phyloP scores from a whole-genome alignment of 2,797 vertebrate genomes.

The Anguilla anguilla region DNA sequence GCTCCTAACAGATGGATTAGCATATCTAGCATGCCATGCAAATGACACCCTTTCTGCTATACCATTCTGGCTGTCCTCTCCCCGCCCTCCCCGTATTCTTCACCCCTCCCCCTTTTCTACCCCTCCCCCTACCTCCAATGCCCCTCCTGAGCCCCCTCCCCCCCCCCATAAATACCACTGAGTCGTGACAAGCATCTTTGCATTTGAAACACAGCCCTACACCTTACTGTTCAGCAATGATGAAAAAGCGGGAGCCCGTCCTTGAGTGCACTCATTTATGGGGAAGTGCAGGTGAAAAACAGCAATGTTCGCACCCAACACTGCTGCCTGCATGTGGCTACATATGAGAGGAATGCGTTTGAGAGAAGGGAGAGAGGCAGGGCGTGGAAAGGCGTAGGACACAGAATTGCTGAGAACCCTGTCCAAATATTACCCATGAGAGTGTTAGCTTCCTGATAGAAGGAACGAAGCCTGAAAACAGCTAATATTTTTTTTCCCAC shows the following conservation, averaged over 20 bases:
- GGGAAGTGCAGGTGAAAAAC: background rate
- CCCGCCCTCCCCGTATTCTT: background rate
- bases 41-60: background rate
- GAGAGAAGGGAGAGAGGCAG: background rate
- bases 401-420: background rate
- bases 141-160: background rate
- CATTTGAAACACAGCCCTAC: background rate
- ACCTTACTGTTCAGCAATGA: background rate
- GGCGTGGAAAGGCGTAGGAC: background rate
- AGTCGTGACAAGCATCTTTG: background rate
- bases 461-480: background rate
- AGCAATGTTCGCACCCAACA: background rate
- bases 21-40: background rate
- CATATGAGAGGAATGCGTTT: background rate
- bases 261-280: background rate
- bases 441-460: background rate
- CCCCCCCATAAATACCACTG: background rate
- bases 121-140: background rate
- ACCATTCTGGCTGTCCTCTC: background rate
- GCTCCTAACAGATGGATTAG: background rate
- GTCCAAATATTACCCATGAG: background rate
- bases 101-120: too few species aligned
- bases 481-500: slow-evolving; percentile 1
- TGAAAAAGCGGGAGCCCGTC: background rate
- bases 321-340: background rate